Evolutionary conservation across 2,888 invertebrate species (phyloP), one percentile per base, ranked within the genome.

Genomic region (Apocheima hispidaria): DNA sequence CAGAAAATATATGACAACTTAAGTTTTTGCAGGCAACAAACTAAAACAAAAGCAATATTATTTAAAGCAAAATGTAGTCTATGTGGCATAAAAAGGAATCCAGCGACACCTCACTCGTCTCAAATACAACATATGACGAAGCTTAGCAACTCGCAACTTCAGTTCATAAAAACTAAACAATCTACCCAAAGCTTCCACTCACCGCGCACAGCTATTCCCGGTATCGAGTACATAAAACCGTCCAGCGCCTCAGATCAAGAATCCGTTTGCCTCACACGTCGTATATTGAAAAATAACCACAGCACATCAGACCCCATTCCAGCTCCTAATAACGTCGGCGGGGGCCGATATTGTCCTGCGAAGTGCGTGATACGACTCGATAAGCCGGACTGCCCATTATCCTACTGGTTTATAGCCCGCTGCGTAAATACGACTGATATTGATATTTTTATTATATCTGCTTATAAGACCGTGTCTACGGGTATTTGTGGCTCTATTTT

Each of bases 331-430:
- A 63, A 55, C 51, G 52, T 23, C 35, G 56, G 14, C 48, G 52
- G 40, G 46, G 50, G 18, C 59, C 59, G 59, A 70, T 70, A 66
- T 68, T 66, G 61, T 65, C 70, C 63, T 62, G 57, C 48, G 54
- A 63, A 63, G 61, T 63, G 66, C 72, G 73, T 73, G 73, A 73
- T 66, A 49, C 56, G 69, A 71, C 69, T 70, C 60, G 69, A 69
- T 70, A 73, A 70, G 62, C 65, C 63, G 61, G 63, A 59, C 63
- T 44, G 50, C 53, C 63, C 66, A 69, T 71, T 70, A 72, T 72
- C 65, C 68, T 63, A 64, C 70, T 63, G 66, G 54, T 71, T 70
- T 71, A 74, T 69, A 65, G 64, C 65, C 60, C 59, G 49, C 65
- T 60, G 63, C 62, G 70, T 67, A 66, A 59, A 60, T 61, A 67